These are phyloP conservation scores for Cisticola juncidis DNA, from an alignment of 2,113 vertebrate species.

Conservation along the genomic window DNA sequence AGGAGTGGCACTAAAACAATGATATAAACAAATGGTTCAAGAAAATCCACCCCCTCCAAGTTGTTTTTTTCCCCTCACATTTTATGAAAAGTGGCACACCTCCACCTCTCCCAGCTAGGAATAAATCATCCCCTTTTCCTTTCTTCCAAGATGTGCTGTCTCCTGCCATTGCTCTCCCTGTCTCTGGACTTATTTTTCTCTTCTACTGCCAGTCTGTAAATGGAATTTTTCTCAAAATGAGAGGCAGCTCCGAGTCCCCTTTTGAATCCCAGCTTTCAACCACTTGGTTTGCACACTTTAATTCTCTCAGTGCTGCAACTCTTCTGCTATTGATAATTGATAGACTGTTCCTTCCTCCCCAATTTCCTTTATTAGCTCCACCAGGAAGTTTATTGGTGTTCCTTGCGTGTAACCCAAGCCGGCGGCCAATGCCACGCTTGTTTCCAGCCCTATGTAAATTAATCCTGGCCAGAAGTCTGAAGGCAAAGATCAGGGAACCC, in stretches of 20 bases:
- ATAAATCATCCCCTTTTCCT: not conserved
- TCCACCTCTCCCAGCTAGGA: not conserved
- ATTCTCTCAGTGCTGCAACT: constrained; percentile 44
- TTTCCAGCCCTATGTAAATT: constrained; percentile 68
- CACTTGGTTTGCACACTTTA: constrained; percentile 7
- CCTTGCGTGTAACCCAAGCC: constrained; percentile 73
- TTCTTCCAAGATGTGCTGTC: not conserved
- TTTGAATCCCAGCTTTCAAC: constrained; percentile 13
- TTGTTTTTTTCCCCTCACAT: rapidly evolving
- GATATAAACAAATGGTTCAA: not conserved
- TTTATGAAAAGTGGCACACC: not conserved
- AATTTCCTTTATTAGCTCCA: constrained; percentile 76
- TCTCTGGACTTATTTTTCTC: not conserved
- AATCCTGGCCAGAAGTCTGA: constrained; percentile 71
- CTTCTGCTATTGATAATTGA: constrained; percentile 71
- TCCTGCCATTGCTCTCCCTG: not conserved
- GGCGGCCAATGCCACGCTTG: constrained; percentile 34
- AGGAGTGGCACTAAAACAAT: not conserved
- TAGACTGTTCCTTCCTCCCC: constrained; percentile 76
- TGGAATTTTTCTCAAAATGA: not conserved
- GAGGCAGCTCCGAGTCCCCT: not conserved
- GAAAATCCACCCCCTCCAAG: not conserved
- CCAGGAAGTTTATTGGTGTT: constrained; percentile 74
- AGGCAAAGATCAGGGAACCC: constrained; percentile 66
- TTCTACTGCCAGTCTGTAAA: not conserved